These are phyloP conservation scores for Syrmaticus mikado DNA, from an alignment of 2,113 vertebrate species.

Conservation along the genomic window DNA sequence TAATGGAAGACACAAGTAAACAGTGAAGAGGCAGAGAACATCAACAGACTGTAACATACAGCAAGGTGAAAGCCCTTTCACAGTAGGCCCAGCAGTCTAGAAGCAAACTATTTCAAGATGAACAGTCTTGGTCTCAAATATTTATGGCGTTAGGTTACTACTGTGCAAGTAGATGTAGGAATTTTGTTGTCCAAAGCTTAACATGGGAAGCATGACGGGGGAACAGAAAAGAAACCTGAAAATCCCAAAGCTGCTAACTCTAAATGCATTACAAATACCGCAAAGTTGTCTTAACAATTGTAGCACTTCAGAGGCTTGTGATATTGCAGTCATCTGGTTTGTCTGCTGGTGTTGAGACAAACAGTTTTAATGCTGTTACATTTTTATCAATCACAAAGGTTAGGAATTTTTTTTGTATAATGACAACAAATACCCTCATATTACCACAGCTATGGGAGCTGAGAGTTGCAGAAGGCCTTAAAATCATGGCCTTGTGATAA, in stretches of 20 bases:
- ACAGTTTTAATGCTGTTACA: neutral
- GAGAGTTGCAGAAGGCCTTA: neutral
- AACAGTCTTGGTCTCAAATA: neutral
- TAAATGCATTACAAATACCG: neutral
- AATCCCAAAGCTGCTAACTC: neutral
- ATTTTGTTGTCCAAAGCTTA: neutral
- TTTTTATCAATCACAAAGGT: conserved; percentile 33
- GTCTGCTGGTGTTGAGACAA: conserved; percentile 8
- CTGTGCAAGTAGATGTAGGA: neutral
- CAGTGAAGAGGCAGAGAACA: neutral
- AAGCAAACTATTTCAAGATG: neutral
- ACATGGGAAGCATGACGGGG: neutral
- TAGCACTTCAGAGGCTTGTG: neutral
- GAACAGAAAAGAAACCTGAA: neutral
- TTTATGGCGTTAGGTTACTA: neutral
- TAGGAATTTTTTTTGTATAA: conserved; percentile 42
- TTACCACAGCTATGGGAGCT: neutral
- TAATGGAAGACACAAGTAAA: neutral
- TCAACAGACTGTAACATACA: neutral
- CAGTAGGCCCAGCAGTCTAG: neutral
- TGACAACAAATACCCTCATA: neutral
- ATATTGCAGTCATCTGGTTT: neutral
- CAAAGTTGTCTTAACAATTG: neutral
- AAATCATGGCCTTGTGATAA: conserved; percentile 21
- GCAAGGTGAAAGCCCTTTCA: neutral